Evolutionary conservation across 2,888 invertebrate species (phyloP).

Genomic region (Eupithecia inturbata): DNA sequence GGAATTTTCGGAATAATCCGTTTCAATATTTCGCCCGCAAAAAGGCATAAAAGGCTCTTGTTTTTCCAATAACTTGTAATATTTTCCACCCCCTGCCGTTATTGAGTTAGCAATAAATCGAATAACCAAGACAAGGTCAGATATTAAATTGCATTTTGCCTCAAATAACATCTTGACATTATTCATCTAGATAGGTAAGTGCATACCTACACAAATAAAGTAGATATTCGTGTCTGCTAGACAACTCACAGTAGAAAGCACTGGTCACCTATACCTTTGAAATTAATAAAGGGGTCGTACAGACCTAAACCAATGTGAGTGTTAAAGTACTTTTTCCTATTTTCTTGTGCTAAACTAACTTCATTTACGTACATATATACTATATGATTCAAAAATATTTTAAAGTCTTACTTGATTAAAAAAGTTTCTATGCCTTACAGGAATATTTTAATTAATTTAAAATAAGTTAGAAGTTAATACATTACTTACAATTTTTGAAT

Average conservation of each 20-base stretch:
- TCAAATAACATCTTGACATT: constrained; percentile 11
- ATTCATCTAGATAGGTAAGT: background rate
- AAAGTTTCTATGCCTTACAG: too few relatives aligned
- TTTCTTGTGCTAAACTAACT: too few relatives aligned
- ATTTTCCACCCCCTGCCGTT: constrained; percentile 8
- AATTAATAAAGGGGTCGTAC: too few relatives aligned
- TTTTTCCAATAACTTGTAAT: constrained; percentile 15
- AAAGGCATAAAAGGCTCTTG: background rate
- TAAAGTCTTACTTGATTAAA: too few relatives aligned
- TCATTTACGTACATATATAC: too few relatives aligned
- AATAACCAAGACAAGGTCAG: background rate
- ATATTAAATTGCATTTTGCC: constrained; percentile 22
- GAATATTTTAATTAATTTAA: too few relatives aligned
- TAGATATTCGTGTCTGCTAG: background rate
- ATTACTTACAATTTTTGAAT: too few relatives aligned
- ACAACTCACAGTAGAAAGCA: background rate
- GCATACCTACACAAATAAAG: background rate
- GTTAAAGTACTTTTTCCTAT: too few relatives aligned
- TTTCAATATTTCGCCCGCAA: background rate
- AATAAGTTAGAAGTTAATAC: too few relatives aligned
- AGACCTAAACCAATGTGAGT: too few relatives aligned
- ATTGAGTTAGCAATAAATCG: constrained; percentile 9
- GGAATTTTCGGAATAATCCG: background rate
- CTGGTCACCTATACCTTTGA: too few relatives aligned
- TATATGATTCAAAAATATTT: too few relatives aligned